phyloP scores from a whole-genome alignment of 2,888 invertebrate genomes.

The Limnephilus lunatus region DNA sequence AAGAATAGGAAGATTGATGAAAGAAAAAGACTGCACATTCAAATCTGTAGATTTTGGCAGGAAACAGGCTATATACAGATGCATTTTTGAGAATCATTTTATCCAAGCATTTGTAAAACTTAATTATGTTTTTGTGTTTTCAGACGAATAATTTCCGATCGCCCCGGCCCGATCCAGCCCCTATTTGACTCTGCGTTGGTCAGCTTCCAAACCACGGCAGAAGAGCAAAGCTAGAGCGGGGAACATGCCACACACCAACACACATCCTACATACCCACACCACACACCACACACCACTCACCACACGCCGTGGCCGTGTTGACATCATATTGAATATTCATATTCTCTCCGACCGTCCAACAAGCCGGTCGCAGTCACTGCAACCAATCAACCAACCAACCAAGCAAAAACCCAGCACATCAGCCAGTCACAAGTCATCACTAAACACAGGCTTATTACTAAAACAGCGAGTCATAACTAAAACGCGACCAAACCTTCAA shows the following conservation, averaged over 20 bases:
- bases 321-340: conserved; percentile 22
- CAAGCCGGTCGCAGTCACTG: background rate
- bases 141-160: conserved; percentile 29
- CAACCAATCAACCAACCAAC: background rate
- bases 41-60: too few relatives aligned
- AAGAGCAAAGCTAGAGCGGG: conserved; percentile 24
- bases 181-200: conserved; percentile 38
- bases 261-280: background rate
- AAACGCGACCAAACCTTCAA: background rate
- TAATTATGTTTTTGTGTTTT: background rate
- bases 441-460: too few relatives aligned
- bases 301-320: conserved; percentile 26
- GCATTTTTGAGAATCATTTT: too few relatives aligned
- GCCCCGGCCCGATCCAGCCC: conserved; percentile 9
- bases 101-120: background rate
- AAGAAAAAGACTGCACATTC: too few relatives aligned
- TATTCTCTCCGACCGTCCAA: conserved; percentile 28
- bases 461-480: too few relatives aligned
- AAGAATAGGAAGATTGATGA: background rate
- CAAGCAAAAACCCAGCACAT: background rate
- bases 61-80: background rate
- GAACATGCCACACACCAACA: background rate
- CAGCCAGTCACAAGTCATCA: background rate
- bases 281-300: background rate
- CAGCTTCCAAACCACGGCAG: conserved; percentile 45